Base-by-base conservation (phyloP, 1,140 invertebrate genomes). In the Theocolax elegans region DNA sequence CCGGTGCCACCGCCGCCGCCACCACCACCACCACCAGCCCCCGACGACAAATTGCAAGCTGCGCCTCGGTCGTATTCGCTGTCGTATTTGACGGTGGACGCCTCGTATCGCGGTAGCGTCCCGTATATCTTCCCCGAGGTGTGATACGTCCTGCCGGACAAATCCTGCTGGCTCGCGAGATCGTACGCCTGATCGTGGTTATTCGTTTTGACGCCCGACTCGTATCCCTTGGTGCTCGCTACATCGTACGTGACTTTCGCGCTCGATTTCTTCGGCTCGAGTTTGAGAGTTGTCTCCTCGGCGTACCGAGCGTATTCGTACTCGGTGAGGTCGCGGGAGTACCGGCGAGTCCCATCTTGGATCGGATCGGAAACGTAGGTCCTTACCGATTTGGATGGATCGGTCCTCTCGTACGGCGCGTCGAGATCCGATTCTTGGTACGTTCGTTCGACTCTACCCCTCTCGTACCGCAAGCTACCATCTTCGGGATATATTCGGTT, bases 381-480 rank as follows among this genome's bases (percentile, higher is more conserved):
- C 29, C 77, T 77, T 9, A 75, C 65, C 42, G 78, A 74, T n/a
- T 80, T 79, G 1, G 77, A 72, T 0, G 65, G 49, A 35, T 85
- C 82, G 27, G 51, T 78, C 21, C 80, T 77, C 9, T 85, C 80
- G 72, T 86, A 86, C 3, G 81, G 79, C 0, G 74, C 83, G 19
- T 85, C 85, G 25, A 85, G 53, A 62, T 85, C 83, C 0, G 85
- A 86, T 44, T 86, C 84, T 51, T 85, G 81, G 40, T 86, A 85
- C 3, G 75, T 73, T 51, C 82, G 74, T 10, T 80, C 75, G 23
- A 67, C 12, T 46, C 78, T 56, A 38, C 40, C 31, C 25, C 78
- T 67, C 3, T 86, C 83, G 62, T 83, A 85, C 19, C 82, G 79
- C 53, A 79, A 19, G 25, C 44, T 53, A 3, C 66, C 70, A 0